These are phyloP conservation scores for Myripristis murdjan DNA, from an alignment of 2,797 vertebrate genomes.

Conservation along the genomic window DNA sequence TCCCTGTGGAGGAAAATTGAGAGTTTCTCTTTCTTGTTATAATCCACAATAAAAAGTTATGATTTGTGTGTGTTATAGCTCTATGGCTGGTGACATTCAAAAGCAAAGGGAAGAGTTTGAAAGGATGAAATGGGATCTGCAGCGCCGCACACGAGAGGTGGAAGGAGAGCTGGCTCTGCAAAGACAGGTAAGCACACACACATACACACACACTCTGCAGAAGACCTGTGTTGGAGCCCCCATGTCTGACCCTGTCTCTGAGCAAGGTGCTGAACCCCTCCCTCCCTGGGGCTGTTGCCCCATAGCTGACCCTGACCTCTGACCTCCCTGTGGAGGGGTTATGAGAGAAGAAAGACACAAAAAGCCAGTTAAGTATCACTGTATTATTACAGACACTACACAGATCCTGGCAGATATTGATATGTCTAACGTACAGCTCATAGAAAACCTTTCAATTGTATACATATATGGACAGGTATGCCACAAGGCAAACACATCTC, in stretches of 20 bases:
- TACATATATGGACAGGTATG: constrained; percentile 5
- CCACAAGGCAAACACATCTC: background rate
- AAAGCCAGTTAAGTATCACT: too few relatives aligned
- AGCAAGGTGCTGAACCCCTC: too few relatives aligned
- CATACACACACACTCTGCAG: constrained; percentile 17
- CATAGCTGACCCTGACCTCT: too few relatives aligned
- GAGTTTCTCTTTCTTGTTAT: too few relatives aligned
- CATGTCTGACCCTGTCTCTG: too few relatives aligned
- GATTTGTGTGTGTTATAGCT: constrained; percentile 66
- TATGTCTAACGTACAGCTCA: background rate
- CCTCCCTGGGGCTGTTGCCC: too few relatives aligned
- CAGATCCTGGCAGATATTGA: background rate
- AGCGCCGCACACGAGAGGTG: constrained; percentile 79
- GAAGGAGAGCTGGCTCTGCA: constrained; percentile 83
- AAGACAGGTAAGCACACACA: constrained; percentile 82
- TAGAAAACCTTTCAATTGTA: background rate
- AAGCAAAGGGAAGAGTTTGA: constrained; percentile 80
- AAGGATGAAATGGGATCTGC: constrained; percentile 77
- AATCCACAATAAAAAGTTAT: too few relatives aligned
- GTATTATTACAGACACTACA: background rate
- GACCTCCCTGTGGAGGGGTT: too few relatives aligned
- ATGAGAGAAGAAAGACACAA: too few relatives aligned
- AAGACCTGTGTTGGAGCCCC: too few relatives aligned
- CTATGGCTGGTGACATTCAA: constrained; percentile 72
- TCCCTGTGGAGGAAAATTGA: too few relatives aligned